Percentiles rank a stretch among this genome's conserved stretches.
These are phyloP conservation scores for Mormyrus iriodes DNA, from an alignment of 2,113 vertebrate species.

Conservation along the genomic window DNA sequence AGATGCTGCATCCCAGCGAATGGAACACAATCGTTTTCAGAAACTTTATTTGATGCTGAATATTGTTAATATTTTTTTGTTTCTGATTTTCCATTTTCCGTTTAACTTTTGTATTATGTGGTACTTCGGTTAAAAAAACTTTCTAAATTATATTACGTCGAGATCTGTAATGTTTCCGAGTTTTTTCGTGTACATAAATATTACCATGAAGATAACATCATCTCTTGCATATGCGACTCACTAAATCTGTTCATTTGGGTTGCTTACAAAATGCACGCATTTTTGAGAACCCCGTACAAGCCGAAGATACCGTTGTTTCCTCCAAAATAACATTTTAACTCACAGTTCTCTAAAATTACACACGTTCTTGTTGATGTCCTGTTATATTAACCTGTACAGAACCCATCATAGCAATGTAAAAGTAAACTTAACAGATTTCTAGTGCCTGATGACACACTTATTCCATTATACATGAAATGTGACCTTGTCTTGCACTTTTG, in stretches of 20 bases:
- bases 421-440: neutral
- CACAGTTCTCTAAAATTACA: neutral
- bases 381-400: neutral
- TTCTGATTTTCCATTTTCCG: neutral
- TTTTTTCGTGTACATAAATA: neutral
- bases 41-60: neutral
- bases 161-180: neutral
- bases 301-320: neutral
- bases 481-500: neutral
- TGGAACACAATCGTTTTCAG: neutral
- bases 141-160: neutral
- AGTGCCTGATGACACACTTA: neutral
- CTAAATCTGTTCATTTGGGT: neutral
- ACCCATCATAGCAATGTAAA: neutral
- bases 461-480: neutral
- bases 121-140: neutral
- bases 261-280: neutral
- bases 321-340: neutral
- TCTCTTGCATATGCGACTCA: neutral
- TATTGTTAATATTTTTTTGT: neutral
- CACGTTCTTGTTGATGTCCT: neutral
- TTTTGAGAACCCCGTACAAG: neutral
- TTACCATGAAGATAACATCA: neutral
- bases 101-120: neutral
- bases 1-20: neutral